Base-by-base conservation (phyloP, 1,140 invertebrate genomes). In the Drosophila pectinifera region DNA sequence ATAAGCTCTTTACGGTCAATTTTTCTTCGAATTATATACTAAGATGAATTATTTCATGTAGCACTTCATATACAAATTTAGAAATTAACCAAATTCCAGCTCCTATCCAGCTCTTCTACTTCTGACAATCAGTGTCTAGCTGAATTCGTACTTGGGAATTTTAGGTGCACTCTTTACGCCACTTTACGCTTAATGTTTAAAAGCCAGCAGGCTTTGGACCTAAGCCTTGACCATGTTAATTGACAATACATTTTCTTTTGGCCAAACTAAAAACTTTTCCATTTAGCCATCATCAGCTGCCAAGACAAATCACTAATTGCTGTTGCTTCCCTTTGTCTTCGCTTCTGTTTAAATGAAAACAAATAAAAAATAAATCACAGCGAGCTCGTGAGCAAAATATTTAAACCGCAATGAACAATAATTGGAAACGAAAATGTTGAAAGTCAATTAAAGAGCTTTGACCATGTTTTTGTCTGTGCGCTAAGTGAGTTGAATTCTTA, bases 391-490 rank as follows among this genome's bases (percentile, higher is more conserved):
- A 59, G 59, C 36, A 41, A 63, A 59, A 63, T 63, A 63, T 63
- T 63, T 14, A 63, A 70, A 16, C 31, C 62, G 11, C 18, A 38
- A 11, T 13, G 45, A 22, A 64, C 31, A 43, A 64, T 56, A 59
- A 42, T 59, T 63, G 46, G n/a, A 72, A 53, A 38, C 46, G 51
- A 54, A 69, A 67, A 55, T 69, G 49, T 68, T 56, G 64, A 26
- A 63, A 68, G 73, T 69, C 79, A 81, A 78, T 78, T 80, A 51
- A 42, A 70, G 65, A 62, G 63, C 61, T 69, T 70, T 70, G 64
- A 56, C 56, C 61, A 76, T 81, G 74, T 62, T 74, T 74, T 62
- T 67, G 34, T 73, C 39, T 65, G 53, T 58, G 59, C 43, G 41
- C 57, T 8, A 69, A 63, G 59, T 69, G 53, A 79, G 67, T 67